These are phyloP conservation scores for Cheilosia pagana DNA, from an alignment of 2,888 invertebrate species.

Conservation along the genomic window DNA sequence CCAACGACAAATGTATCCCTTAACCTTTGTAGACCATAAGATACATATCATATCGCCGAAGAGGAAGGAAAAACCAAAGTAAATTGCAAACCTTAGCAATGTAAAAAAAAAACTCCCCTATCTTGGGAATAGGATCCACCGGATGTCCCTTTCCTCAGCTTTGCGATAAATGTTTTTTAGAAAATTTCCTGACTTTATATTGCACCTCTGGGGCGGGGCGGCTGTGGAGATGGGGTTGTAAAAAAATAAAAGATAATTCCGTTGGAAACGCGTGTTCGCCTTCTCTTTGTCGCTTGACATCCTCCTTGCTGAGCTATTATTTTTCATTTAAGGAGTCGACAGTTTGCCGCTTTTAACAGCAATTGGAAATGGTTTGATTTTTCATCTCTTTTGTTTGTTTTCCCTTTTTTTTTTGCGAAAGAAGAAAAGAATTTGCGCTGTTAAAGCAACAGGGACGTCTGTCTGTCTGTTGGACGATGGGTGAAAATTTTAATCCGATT, in stretches of 20 bases:
- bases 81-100: conserved; percentile 31
- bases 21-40: conserved; percentile 27
- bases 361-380: conserved; percentile 5
- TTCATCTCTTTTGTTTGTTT: neutral
- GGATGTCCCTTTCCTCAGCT: conserved; percentile 20
- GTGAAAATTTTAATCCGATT: too few species aligned
- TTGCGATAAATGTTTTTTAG: conserved; percentile 22
- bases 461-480: too few species aligned
- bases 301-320: conserved; percentile 33
- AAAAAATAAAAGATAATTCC: neutral
- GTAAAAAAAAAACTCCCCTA: conserved; percentile 34
- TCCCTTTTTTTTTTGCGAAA: neutral
- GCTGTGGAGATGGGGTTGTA: neutral
- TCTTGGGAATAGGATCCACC: conserved; percentile 5
- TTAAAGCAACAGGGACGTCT: neutral
- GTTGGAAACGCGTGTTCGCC: neutral
- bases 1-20: conserved; percentile 22
- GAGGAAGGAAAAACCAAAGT: conserved; percentile 6
- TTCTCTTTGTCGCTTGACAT: conserved; percentile 8
- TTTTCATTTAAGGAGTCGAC: conserved; percentile 23
- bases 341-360: neutral
- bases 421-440: neutral
- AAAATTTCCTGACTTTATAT: conserved; percentile 21
- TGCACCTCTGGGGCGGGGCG: neutral
- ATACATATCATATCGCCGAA: conserved; percentile 12